Conservation (phyloP, 2,797 vertebrate genomes). For the Sebastes taczanowskii region DNA sequence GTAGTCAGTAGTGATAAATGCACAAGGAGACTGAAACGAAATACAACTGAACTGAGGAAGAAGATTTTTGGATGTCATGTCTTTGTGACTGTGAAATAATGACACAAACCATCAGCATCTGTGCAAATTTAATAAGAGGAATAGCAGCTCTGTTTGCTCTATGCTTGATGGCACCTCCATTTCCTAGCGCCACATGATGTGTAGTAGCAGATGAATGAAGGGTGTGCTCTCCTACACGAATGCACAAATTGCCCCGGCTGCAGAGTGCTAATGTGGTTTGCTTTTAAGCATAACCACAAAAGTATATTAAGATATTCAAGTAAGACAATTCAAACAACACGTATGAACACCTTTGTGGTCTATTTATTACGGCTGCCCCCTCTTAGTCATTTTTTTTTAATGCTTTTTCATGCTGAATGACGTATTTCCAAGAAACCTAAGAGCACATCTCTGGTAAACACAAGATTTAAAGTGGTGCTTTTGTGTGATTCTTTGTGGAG, state of each 20-base stretch:
- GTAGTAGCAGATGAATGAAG: conserved; percentile 41
- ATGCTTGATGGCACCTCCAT: conserved; percentile 13
- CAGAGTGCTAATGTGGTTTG: conserved; percentile 2
- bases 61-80: not conserved
- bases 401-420: not conserved
- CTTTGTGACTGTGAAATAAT: conserved; percentile 1
- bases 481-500: not conserved
- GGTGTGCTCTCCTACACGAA: conserved; percentile 20
- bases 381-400: too few species aligned
- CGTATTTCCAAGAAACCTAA: not conserved
- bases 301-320: conserved; percentile 1
- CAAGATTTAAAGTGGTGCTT: not conserved
- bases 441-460: not conserved
- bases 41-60: not conserved
- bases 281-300: conserved; percentile 17
- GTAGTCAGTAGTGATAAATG: not conserved
- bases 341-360: not conserved
- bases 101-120: not conserved
- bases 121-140: not conserved
- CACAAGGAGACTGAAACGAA: not conserved
- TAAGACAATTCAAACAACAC: not conserved
- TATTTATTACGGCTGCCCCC: not conserved
- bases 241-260: conserved; percentile 31
- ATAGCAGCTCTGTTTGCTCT: not conserved
- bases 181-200: conserved; percentile 14